Conservation (phyloP, 1,140 invertebrate species). For the Glomeris maerens region DNA sequence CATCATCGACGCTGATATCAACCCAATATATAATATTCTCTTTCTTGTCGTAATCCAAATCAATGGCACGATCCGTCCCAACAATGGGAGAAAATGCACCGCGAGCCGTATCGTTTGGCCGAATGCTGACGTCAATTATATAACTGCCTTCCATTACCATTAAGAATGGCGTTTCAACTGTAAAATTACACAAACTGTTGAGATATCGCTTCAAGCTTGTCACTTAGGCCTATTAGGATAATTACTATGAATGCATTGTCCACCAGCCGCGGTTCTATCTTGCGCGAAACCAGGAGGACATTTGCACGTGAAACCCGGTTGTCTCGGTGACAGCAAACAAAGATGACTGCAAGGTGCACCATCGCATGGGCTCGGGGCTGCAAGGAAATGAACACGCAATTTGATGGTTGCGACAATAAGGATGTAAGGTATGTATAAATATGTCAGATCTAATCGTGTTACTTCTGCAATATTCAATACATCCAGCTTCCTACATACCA, state of each 20-base stretch:
- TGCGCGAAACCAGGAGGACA: constrained; percentile 75
- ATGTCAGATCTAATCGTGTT: no score
- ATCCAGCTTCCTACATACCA: constrained; percentile 15
- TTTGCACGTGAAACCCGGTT: constrained; percentile 66
- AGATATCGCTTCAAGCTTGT: not conserved
- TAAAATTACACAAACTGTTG: constrained; percentile 15
- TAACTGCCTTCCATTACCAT: constrained; percentile 82
- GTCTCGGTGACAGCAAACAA: constrained; percentile 61
- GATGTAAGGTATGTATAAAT: constrained; percentile 28
- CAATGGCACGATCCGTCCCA: constrained; percentile 71
- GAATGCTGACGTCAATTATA: constrained; percentile 66
- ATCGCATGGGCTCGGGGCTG: constrained; percentile 59
- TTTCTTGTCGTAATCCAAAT: constrained; percentile 81
- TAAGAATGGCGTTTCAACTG: constrained; percentile 70
- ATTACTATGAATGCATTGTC: constrained; percentile 52
- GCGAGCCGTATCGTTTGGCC: constrained; percentile 46
- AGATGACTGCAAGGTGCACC: constrained; percentile 71
- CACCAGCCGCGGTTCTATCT: constrained; percentile 40
- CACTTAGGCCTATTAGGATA: not conserved
- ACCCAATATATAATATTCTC: constrained; percentile 72
- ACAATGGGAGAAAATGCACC: constrained; percentile 76
- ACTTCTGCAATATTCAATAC: no score
- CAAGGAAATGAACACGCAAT: constrained; percentile 14
- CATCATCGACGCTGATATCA: constrained; percentile 44
- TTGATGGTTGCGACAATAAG: constrained; percentile 14